phyloP scores from a whole-genome alignment of 2,797 vertebrate species.

The Ctenopoma kingsleyae region DNA sequence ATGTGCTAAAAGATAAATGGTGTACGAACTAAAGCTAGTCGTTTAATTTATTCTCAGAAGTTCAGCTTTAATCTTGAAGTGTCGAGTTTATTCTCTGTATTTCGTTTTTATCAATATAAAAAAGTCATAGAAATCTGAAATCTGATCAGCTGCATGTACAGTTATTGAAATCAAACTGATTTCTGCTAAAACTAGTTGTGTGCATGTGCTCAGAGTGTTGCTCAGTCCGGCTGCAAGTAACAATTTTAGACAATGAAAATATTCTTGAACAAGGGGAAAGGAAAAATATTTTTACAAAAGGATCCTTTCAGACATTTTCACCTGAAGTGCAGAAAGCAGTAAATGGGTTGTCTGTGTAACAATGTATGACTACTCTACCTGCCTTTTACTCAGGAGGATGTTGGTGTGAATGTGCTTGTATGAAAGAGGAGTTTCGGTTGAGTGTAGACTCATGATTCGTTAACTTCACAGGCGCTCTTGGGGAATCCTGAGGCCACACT shows the following conservation, averaged over 20 bases:
- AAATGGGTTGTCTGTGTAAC: constrained; percentile 49
- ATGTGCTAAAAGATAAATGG: no score
- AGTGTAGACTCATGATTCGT: constrained; percentile 78
- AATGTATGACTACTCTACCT: constrained; percentile 55
- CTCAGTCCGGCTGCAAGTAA: constrained; percentile 10
- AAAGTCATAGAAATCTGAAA: no score
- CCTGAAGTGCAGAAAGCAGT: constrained; percentile 25
- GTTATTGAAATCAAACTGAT: neutral
- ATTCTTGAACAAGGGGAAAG: constrained; percentile 29
- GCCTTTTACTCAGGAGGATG: constrained; percentile 72
- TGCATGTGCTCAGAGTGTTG: neutral
- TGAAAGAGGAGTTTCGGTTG: constrained; percentile 68
- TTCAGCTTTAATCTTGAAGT: no score
- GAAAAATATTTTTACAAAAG: constrained; percentile 11
- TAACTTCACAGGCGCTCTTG: constrained; percentile 80
- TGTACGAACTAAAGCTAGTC: no score
- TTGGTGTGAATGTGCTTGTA: constrained; percentile 63
- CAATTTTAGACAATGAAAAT: constrained; percentile 24
- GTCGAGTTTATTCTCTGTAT: no score
- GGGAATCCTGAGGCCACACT: constrained; percentile 82
- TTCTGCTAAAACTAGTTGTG: neutral
- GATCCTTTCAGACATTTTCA: neutral
- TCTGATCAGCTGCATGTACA: neutral
- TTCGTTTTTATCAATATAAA: no score
- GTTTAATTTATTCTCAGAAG: no score